Evolutionary conservation across 2,888 invertebrate species (phyloP).

Genomic region (Lucinisca nassula): DNA sequence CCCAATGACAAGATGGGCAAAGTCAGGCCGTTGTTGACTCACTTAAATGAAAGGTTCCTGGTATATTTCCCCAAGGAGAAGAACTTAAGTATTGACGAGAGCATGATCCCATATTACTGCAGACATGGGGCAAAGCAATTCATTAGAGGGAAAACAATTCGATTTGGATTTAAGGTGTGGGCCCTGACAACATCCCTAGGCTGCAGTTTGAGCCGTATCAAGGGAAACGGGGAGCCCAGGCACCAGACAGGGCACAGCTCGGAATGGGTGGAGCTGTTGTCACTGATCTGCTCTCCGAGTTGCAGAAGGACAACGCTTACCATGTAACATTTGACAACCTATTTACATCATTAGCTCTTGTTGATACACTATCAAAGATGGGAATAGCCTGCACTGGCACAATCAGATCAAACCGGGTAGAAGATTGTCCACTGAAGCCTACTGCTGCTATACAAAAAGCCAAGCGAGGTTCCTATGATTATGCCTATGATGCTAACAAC

Average conservation of each 20-base stretch:
- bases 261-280: too few species aligned
- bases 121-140: conserved; percentile 70
- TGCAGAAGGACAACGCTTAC: conserved; percentile 8
- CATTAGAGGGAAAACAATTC: conserved; percentile 72
- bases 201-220: conserved; percentile 55
- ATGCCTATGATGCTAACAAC: too few species aligned
- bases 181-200: conserved; percentile 44
- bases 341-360: conserved; percentile 45
- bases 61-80: conserved; percentile 75
- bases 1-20: conserved; percentile 58
- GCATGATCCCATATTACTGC: conserved; percentile 86
- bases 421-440: too few species aligned
- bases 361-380: conserved; percentile 34
- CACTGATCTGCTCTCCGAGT: too few species aligned
- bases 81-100: too few species aligned
- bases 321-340: conserved; percentile 59
- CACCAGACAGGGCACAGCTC: too few species aligned
- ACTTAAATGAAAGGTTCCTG: too few species aligned
- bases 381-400: conserved; percentile 11
- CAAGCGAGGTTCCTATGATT: too few species aligned
- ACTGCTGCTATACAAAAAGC: not conserved
- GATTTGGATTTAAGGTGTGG: conserved; percentile 74
- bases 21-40: conserved; percentile 57
- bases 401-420: too few species aligned
- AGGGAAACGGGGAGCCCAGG: not conserved